Conservation (phyloP, 92 coral and sea anemone genomes). For the Phenganax subtilis region DNA sequence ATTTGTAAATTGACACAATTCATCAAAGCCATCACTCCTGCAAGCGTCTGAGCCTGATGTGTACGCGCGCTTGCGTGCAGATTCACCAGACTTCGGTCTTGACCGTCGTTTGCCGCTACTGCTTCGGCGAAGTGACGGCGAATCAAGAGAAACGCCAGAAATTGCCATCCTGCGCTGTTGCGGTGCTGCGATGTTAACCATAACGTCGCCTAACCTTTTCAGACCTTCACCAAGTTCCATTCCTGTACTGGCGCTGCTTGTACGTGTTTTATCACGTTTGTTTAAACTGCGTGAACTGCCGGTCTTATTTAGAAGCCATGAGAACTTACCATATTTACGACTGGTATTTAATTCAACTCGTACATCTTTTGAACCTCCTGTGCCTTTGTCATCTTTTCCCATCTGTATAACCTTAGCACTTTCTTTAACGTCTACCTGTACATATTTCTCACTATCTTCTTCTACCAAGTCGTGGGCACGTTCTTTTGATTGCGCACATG, state of each 20-base stretch:
- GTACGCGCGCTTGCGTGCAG: constrained; percentile 16
- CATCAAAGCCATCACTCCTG: constrained; percentile 6
- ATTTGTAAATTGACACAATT: neutral
- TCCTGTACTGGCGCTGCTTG: neutral
- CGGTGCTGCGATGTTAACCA: constrained; percentile 78
- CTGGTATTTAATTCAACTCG: too few species aligned
- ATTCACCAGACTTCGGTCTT: constrained; percentile 33
- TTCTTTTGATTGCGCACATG: neutral
- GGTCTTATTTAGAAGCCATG: neutral
- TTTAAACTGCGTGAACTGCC: constrained; percentile 18
- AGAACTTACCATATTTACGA: neutral
- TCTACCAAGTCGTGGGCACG: too few species aligned
- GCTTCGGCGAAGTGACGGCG: constrained; percentile 39
- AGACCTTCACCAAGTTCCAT: constrained; percentile 72
- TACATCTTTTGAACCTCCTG: too few species aligned
- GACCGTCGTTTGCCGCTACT: constrained; percentile 28
- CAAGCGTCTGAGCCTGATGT: constrained; percentile 9
- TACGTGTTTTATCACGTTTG: constrained; percentile 2
- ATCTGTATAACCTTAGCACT: too few species aligned
- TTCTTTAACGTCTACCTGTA: too few species aligned
- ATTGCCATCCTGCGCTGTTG: constrained; percentile 91
- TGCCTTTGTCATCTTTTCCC: too few species aligned
- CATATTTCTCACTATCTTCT: too few species aligned
- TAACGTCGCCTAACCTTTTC: constrained; percentile 71
- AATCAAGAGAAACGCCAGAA: constrained; percentile 69